Evolutionary conservation across 2,113 vertebrate genomes (phyloP).

Genomic region (Lasiurus cinereus): DNA sequence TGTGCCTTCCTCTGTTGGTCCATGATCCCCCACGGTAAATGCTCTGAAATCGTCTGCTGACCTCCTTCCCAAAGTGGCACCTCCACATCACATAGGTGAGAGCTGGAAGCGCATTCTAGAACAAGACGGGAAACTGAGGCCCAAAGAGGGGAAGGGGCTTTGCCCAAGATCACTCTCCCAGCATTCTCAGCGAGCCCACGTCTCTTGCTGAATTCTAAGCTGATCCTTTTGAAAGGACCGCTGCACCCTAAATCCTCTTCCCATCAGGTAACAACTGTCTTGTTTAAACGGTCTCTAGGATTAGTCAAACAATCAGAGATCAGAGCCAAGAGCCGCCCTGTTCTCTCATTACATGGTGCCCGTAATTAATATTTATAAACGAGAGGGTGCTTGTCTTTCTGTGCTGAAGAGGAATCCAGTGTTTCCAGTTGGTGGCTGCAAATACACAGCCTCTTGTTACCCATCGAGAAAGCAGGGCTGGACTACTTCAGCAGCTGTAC

Average conservation of each 20-base stretch:
- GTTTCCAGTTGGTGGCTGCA: constrained; percentile 80
- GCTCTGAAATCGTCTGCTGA: not conserved
- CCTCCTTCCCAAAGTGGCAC: not conserved
- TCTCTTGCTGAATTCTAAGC: not conserved
- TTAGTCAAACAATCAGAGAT: constrained; percentile 87
- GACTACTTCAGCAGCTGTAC: constrained; percentile 59
- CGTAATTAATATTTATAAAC: constrained; percentile 89
- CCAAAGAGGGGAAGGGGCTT: not conserved
- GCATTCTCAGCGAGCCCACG: not conserved
- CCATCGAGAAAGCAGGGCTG: constrained; percentile 63
- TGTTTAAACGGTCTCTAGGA: constrained; percentile 85
- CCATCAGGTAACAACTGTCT: constrained; percentile 78
- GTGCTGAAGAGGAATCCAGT: constrained; percentile 78
- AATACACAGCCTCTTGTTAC: constrained; percentile 81
- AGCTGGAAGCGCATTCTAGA: not conserved
- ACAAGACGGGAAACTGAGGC: constrained; percentile 18
- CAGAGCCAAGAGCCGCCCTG: constrained; percentile 81
- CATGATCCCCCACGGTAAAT: not conserved
- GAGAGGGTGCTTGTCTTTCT: constrained; percentile 76
- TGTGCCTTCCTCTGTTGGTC: not conserved
- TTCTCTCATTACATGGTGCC: constrained; percentile 77
- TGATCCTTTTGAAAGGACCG: not conserved
- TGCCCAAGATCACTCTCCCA: not conserved
- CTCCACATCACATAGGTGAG: not conserved
- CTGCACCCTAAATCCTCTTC: constrained; percentile 80